Evolutionary conservation across 2,113 vertebrate genomes (phyloP).

Genomic region (Trematocara macrostoma): DNA sequence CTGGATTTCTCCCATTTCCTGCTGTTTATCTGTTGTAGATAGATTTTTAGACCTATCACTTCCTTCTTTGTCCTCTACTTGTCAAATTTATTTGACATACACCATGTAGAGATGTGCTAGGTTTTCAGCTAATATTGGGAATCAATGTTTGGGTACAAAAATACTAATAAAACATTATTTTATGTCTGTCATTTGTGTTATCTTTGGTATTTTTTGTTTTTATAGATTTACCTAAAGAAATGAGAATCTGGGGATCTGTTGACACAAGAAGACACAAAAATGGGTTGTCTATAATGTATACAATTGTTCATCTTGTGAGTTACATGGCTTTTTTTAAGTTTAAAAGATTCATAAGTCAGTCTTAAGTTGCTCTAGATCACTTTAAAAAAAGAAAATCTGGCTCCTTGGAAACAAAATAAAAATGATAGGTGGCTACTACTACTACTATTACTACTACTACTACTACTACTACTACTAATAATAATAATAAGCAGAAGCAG

Average conservation of each 20-base stretch:
- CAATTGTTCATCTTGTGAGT: background rate
- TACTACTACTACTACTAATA: rapidly evolving
- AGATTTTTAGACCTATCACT: background rate
- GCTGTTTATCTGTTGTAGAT: background rate
- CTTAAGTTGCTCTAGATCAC: background rate
- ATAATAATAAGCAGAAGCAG: background rate
- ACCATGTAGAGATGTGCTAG: background rate
- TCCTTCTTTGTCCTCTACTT: background rate
- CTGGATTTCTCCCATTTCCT: background rate
- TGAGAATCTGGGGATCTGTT: background rate
- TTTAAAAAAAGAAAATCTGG: background rate
- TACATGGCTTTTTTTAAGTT: background rate
- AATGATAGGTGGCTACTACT: background rate
- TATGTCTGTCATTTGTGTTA: background rate
- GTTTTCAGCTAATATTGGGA: background rate
- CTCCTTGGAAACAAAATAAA: background rate
- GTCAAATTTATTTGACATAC: background rate
- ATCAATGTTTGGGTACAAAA: background rate
- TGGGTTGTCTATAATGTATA: background rate
- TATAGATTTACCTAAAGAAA: background rate
- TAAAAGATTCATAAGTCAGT: background rate
- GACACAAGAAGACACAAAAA: background rate
- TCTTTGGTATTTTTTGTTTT: background rate
- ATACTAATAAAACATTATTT: background rate
- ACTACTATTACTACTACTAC: background rate